A percentile compares a stretch with the other conserved stretches of the same genome.
phyloP scores from a whole-genome alignment of 2,888 invertebrate species.

The Esperia sulphurella region DNA sequence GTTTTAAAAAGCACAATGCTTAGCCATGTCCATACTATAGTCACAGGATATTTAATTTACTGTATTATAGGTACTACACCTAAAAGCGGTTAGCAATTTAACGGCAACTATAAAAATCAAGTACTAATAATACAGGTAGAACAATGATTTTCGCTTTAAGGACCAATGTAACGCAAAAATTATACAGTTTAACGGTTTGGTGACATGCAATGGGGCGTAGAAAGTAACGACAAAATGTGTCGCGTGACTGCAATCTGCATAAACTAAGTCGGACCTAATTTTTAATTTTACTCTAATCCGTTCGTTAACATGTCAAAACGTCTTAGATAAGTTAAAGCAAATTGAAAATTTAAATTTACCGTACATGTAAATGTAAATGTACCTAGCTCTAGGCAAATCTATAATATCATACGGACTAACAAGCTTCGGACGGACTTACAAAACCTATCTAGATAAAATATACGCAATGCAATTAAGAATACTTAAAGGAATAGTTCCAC shows the following conservation, averaged over 20 bases:
- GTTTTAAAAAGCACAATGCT: too few species aligned
- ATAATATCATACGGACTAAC: too few species aligned
- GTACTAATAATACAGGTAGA: not conserved
- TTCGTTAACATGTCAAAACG: slow-evolving; percentile 12
- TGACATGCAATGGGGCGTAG: slow-evolving; percentile 41
- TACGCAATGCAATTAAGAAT: too few species aligned
- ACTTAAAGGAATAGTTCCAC: too few species aligned
- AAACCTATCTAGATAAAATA: too few species aligned
- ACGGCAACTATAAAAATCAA: not conserved
- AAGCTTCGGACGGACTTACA: too few species aligned
- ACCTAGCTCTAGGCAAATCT: too few species aligned
- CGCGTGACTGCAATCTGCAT: slow-evolving; percentile 36
- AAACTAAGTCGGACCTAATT: slow-evolving; percentile 15
- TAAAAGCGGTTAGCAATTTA: not conserved
- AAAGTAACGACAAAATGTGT: slow-evolving; percentile 17
- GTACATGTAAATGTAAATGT: not conserved
- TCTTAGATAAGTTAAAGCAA: not conserved
- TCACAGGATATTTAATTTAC: too few species aligned
- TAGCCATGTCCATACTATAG: too few species aligned
- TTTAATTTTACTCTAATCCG: slow-evolving; percentile 28
- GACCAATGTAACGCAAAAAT: slow-evolving; percentile 39
- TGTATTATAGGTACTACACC: not conserved
- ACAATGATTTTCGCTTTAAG: slow-evolving; percentile 10
- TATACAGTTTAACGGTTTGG: slow-evolving; percentile 34
- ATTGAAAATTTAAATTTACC: not conserved